These are phyloP conservation scores for Epizoanthus stellaris DNA, from an alignment of 92 coral and sea anemone genomes.

Conservation along the genomic window DNA sequence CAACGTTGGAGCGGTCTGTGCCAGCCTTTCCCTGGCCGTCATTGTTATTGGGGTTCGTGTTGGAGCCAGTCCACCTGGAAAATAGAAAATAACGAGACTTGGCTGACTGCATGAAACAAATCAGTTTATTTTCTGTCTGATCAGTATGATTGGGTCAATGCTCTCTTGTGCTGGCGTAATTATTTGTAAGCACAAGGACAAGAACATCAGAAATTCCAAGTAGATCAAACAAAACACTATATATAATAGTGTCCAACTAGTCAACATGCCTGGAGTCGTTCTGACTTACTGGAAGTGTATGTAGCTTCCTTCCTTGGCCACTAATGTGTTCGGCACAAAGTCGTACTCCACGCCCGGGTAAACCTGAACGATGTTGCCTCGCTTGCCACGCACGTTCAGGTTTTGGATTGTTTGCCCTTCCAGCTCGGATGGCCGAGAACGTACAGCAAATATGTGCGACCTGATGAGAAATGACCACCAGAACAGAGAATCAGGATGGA, in stretches of 20 bases:
- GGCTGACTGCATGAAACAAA: too few species aligned
- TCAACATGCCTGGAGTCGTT: too few species aligned
- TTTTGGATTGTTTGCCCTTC: slow-evolving; percentile 78
- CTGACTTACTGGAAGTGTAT: slow-evolving; percentile 92
- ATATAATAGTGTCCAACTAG: too few species aligned
- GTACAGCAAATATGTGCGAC: slow-evolving; percentile 93
- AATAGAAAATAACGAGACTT: neutral
- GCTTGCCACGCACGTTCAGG: slow-evolving; percentile 96
- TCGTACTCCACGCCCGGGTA: slow-evolving; percentile 98
- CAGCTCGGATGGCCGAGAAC: slow-evolving; percentile 78
- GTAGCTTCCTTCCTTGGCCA: slow-evolving; percentile 79
- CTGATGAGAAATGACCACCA: slow-evolving; percentile 36
- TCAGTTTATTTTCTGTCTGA: too few species aligned
- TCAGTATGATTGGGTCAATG: too few species aligned
- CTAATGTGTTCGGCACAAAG: slow-evolving; percentile 86
- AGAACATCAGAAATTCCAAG: too few species aligned
- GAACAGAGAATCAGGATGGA: neutral
- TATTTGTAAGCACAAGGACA: too few species aligned
- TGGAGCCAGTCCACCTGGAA: slow-evolving; percentile 96
- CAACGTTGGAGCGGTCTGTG: slow-evolving; percentile 92
- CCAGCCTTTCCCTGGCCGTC: slow-evolving; percentile 99
- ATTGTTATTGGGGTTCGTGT: slow-evolving; percentile 96
- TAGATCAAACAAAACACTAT: too few species aligned
- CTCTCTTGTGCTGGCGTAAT: too few species aligned
- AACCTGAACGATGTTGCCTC: slow-evolving; percentile 98